Evolutionary conservation across 2,797 vertebrate species (phyloP), one percentile per base, ranked within the genome.

Genomic region (Vireo griseus): DNA sequence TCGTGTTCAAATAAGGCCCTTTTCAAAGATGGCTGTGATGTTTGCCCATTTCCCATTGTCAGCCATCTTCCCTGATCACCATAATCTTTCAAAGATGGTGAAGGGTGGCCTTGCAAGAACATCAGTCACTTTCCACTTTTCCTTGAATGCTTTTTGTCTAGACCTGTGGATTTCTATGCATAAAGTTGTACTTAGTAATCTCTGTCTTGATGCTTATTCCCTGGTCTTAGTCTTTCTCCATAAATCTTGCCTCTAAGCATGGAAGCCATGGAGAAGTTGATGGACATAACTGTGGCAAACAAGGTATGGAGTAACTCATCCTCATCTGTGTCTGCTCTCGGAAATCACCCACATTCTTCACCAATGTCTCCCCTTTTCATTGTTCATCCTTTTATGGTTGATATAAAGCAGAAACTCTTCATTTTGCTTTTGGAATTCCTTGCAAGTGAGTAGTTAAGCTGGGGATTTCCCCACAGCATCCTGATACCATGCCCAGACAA

Each of bases 401-500:
- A 63, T 44, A 15, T 33, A 33, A 33, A 55, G 5, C 9, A 57
- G 48, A 76, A 86, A 5, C 1, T 83, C 11, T 72, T 75, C 4
- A 24, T 54, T 72, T 40, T 39, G 8, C 40, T 50, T 89, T 76
- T 83, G 45, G 50, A 35, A 12, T 10, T 69, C 21, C 15, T 88
- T 61, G 11, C 4, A 66, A 69, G 50, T 17, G 5, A 73, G 5
- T 22, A 19, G 1, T 28, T 40, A 52, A 39, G 2, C 4, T 51
- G 21, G 2, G 3, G 0, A 33, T 73, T 93, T 59, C 33, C 29
- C 10, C 45, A 8, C 22, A 37, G 7, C 4, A 18, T 51, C 44
- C 18, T 63, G n/a, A 29, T 39, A 5, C 4, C 0, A 1, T 16
- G 10, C 8, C 8, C 16, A 26, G 29, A 6, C 14, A 63, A 55